Conservation (phyloP, 2,888 invertebrate genomes). For the Elgonia sp. region DNA sequence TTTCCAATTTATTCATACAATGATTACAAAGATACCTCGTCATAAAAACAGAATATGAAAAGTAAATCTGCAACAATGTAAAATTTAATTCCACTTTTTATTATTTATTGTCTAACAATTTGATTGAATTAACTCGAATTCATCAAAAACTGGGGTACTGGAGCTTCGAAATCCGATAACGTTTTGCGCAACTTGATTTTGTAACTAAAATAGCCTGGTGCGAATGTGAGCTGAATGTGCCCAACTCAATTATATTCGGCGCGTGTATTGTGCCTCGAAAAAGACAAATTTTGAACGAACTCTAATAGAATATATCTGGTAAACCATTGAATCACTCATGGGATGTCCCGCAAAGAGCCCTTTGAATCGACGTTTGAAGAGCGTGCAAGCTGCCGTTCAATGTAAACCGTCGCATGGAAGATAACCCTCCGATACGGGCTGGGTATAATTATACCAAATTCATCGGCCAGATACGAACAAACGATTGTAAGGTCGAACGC, state of each 20-base stretch:
- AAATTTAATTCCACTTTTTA: slow-evolving; percentile 25
- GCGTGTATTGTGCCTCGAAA: slow-evolving; percentile 60
- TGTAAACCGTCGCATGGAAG: slow-evolving; percentile 60
- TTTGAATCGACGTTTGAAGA: slow-evolving; percentile 72
- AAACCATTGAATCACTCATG: slow-evolving; percentile 66
- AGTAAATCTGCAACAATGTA: slow-evolving; percentile 15
- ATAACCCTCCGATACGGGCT: slow-evolving; percentile 64
- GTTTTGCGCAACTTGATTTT: slow-evolving; percentile 52
- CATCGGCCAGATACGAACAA: slow-evolving; percentile 61
- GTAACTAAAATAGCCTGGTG: slow-evolving; percentile 55
- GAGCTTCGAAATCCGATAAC: slow-evolving; percentile 45
- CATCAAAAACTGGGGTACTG: slow-evolving; percentile 33
- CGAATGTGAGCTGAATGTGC: slow-evolving; percentile 78
- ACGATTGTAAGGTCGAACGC: slow-evolving; percentile 59
- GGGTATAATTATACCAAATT: slow-evolving; percentile 64
- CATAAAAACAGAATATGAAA: slow-evolving; percentile 22
- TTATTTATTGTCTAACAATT: slow-evolving; percentile 35
- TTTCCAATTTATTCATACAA: slow-evolving; percentile 17
- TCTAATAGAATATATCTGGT: slow-evolving; percentile 71
- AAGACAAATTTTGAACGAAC: slow-evolving; percentile 62
- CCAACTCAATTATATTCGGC: slow-evolving; percentile 82
- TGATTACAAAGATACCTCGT: slow-evolving; percentile 5
- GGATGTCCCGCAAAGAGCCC: slow-evolving; percentile 65
- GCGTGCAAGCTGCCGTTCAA: slow-evolving; percentile 54
- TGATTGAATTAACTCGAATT: slow-evolving; percentile 31